Evolutionary conservation across 2,113 vertebrate species (phyloP).

Genomic region (Acrocephalus arundinaceus): DNA sequence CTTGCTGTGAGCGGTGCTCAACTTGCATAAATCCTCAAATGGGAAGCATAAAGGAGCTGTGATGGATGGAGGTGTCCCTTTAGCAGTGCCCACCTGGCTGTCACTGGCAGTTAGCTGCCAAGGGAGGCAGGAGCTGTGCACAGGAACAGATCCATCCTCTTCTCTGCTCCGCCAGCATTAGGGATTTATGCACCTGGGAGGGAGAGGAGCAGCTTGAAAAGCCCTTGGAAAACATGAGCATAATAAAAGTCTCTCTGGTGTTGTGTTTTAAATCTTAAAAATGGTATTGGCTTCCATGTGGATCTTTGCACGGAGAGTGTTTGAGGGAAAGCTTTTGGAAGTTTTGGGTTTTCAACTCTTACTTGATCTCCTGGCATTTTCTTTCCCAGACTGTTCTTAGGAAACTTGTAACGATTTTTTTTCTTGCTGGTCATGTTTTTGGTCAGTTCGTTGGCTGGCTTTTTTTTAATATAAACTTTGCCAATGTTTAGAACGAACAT

Average conservation of each 20-base stretch:
- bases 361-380: neutral
- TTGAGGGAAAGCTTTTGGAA: neutral
- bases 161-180: accelerated
- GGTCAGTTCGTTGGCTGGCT: accelerated
- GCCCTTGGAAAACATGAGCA: neutral
- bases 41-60: neutral
- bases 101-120: neutral
- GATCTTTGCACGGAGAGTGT: neutral
- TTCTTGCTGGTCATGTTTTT: accelerated
- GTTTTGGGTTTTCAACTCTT: neutral
- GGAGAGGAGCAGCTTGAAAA: neutral
- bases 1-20: neutral
- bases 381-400: neutral
- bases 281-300: neutral
- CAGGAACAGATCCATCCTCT: neutral
- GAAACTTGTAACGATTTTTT: neutral
- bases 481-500: neutral
- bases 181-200: neutral
- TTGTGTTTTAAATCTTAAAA: neutral
- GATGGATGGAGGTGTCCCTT: neutral
- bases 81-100: neutral
- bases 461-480: neutral
- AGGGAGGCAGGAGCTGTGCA: neutral
- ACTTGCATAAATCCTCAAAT: neutral
- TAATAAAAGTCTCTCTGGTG: neutral